Conservation (phyloP, 2,888 invertebrate genomes). For the Diloba caeruleocephala region DNA sequence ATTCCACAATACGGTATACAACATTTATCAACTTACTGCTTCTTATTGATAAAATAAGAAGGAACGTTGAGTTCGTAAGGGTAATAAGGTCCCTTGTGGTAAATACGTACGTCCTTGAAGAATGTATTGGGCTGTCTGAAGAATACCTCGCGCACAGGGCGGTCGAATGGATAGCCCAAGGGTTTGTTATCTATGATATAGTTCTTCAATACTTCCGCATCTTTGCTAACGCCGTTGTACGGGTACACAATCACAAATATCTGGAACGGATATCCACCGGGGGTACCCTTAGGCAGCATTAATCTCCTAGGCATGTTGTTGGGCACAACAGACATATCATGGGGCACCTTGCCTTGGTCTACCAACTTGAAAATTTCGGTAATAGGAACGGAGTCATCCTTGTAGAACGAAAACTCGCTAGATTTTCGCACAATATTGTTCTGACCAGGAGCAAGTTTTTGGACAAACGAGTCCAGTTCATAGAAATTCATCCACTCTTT, state of each 20-base stretch:
- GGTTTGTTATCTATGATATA: conserved; percentile 84
- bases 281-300: conserved; percentile 92
- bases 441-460: conserved; percentile 89
- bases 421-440: conserved; percentile 91
- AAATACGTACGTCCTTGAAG: conserved; percentile 89
- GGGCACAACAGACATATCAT: conserved; percentile 86
- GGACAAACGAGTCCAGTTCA: conserved; percentile 89
- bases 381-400: conserved; percentile 90
- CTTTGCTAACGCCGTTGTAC: conserved; percentile 77
- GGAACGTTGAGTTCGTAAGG: conserved; percentile 68
- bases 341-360: conserved; percentile 85
- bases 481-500: conserved; percentile 90
- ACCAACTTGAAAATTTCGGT: conserved; percentile 89
- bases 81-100: conserved; percentile 80
- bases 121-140: conserved; percentile 89
- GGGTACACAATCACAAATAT: conserved; percentile 90
- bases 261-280: conserved; percentile 91
- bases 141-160: conserved; percentile 80
- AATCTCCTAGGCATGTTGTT: conserved; percentile 91
- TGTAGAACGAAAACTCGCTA: conserved; percentile 89
- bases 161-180: conserved; percentile 89
- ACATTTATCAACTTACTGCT: conserved; percentile 20
- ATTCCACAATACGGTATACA: conserved; percentile 2
- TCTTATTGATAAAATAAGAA: conserved; percentile 54
- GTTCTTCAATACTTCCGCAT: conserved; percentile 62